Evolutionary conservation across 2,888 invertebrate species (phyloP), one percentile per base, ranked within the genome.

Genomic region (Nymphalis urticae): DNA sequence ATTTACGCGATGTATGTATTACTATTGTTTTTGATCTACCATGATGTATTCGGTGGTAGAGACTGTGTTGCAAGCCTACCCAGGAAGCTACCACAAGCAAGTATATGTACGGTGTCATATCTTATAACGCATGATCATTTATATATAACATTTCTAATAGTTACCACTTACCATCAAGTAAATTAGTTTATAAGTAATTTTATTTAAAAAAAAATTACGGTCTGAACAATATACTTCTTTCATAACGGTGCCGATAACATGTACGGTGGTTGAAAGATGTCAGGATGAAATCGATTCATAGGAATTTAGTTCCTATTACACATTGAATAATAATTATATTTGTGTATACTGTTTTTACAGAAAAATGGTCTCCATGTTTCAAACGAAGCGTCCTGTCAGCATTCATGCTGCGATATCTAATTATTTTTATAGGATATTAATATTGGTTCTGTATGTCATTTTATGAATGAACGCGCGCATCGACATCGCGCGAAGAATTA

Each of bases 331-430:
- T 27, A 27, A 24, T 24, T 1, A 27, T 9, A 27, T 27, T 54
- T 2, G 54, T 21, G 27, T 19, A 21, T 13, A 2, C 2, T 56
- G n/a, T 50, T 51, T 51, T n/a, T 32, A 19, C 7, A 19, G 51
- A 51, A 21, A 10, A 9, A 13, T 36, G 17, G n/a, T 17, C 4
- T 19, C n/a, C 3, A 48, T 27, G 5, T 50, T 10, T 50, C n/a
- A 5, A 9, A 19, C 32, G 17, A 16, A 51, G 62, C 51, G 51
- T 62, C 32, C 62, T 62, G 51, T 62, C 62, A 62, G 61, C 19
- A 32, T 51, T 19, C 16, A 19, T 36, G 36, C 6, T 36, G 42
- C 19, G 58, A 58, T 42, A 36, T 10, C 16, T 58, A 32, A 17
- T 54, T 19, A 13, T 19, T 27, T 54, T 16, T n/a, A n/a, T 58